Base-by-base conservation (phyloP, 2,113 vertebrate species). In the Pica pica region DNA sequence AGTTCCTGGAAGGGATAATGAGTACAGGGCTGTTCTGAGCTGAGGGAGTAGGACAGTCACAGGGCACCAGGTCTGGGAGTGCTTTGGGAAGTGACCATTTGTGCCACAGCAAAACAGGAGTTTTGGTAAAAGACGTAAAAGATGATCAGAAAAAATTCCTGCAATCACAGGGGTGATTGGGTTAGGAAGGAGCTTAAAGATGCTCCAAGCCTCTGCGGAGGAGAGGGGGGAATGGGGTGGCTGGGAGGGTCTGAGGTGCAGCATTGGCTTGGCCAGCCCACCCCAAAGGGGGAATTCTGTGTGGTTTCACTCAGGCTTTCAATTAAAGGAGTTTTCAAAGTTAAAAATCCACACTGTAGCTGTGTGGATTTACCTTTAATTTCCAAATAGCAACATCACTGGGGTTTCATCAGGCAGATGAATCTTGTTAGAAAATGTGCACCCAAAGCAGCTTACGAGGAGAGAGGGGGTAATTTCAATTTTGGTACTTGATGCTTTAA, bases 231-330 rank as follows among this genome's bases (percentile, higher is more conserved):
- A 41, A 5, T 0, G 10, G 39, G 20, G 1, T 22, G 67, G 20
- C 39, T 69, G 42, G 15, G 13, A 68, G 41, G 13, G 3, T 7
- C 13, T 18, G 53, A 59, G 68, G 23, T 16, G 23, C 39, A 23
- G 39, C 15, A 5, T 4, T 37, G 44, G 22, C 27, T 7, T 16
- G 9, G 26, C 24, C 69, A 17, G 50, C 19, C 2, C 28, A 20
- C 22, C 10, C 0, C 1, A 9, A 11, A 42, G 9, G 4, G 5
- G 3, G 3, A 44, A 17, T 26, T 18, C 46, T 46, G 33, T 3
- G 0, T 11, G 27, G 23, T 8, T 63, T 23, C 47, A 27, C 22
- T n/a, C 60, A 24, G 31, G 16, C 14, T 60, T 14, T 28, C 3
- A 1, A 2, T 21, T 28, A 22, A 24, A 37, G 44, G 22, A 14